These are phyloP conservation scores for Pseudanteris insignis DNA, from an alignment of 2,888 invertebrate species.

Conservation along the genomic window DNA sequence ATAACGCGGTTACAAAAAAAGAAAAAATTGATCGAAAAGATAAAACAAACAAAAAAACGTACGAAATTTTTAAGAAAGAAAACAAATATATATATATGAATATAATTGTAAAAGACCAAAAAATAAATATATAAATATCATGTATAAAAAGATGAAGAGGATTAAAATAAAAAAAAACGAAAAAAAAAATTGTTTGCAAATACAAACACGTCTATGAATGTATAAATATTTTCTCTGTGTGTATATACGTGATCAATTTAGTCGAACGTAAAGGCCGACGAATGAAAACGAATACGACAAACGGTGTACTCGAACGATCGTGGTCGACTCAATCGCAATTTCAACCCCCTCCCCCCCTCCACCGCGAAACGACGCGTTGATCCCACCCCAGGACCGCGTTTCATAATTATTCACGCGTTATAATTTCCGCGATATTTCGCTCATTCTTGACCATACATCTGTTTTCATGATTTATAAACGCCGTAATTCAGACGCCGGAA, in stretches of 20 bases:
- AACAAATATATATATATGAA: conserved; percentile 12
- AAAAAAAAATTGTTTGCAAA: too few relatives aligned
- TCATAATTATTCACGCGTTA: conserved; percentile 31
- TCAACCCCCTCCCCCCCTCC: neutral
- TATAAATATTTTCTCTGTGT: conserved; percentile 43
- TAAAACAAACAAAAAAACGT: too few relatives aligned
- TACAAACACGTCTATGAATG: conserved; percentile 35
- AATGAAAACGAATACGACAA: conserved; percentile 15
- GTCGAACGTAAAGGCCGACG: conserved; percentile 39
- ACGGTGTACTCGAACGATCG: too few relatives aligned
- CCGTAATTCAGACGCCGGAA: conserved; percentile 36
- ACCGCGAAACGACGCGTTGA: conserved; percentile 4
- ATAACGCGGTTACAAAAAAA: too few relatives aligned
- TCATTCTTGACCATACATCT: conserved; percentile 39
- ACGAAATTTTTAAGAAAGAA: too few relatives aligned
- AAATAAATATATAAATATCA: conserved; percentile 32
- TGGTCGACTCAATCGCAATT: conserved; percentile 27
- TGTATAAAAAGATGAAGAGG: conserved; percentile 28
- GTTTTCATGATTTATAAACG: conserved; percentile 39
- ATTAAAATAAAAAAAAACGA: too few relatives aligned
- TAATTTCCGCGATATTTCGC: conserved; percentile 35
- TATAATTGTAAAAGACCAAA: too few relatives aligned
- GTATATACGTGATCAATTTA: conserved; percentile 42
- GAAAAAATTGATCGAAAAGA: too few relatives aligned
- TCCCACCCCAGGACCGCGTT: too few relatives aligned